phyloP scores from a whole-genome alignment of 53 echinoderm and acorn worm species.

The Echinometra lucunter region DNA sequence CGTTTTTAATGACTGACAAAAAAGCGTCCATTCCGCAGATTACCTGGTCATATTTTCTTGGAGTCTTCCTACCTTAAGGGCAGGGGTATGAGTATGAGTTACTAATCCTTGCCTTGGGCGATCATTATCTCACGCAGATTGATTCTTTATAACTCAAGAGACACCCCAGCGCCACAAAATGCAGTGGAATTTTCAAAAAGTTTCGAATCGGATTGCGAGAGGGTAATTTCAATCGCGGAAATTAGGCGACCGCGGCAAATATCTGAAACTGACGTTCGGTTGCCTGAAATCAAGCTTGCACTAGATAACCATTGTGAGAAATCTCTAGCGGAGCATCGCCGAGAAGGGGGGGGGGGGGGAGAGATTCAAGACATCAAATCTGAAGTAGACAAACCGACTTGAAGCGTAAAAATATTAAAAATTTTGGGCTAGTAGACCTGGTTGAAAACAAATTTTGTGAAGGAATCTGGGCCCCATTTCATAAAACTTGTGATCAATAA shows the following conservation, averaged over 20 bases:
- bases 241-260: not conserved
- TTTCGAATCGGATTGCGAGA: constrained; percentile 2
- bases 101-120: constrained; percentile 35
- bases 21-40: not conserved
- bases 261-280: not conserved
- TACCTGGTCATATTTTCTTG: not conserved
- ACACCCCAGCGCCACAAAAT: not conserved
- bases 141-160: constrained; percentile 6
- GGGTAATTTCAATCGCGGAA: constrained; percentile 31
- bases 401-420: not conserved
- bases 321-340: not conserved
- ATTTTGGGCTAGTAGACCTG: no score
- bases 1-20: not conserved
- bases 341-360: not conserved
- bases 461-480: no score
- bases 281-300: not conserved
- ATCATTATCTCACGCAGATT: constrained; percentile 29
- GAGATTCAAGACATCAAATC: not conserved
- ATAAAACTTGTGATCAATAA: no score
- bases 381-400: not conserved
- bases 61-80: not conserved
- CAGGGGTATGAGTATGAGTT: not conserved
- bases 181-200: not conserved
- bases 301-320: not conserved
- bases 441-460: no score